Evolutionary conservation across 2,113 vertebrate species (phyloP), one percentile per base, ranked within the genome.

Genomic region (Pseudopipra pipra): DNA sequence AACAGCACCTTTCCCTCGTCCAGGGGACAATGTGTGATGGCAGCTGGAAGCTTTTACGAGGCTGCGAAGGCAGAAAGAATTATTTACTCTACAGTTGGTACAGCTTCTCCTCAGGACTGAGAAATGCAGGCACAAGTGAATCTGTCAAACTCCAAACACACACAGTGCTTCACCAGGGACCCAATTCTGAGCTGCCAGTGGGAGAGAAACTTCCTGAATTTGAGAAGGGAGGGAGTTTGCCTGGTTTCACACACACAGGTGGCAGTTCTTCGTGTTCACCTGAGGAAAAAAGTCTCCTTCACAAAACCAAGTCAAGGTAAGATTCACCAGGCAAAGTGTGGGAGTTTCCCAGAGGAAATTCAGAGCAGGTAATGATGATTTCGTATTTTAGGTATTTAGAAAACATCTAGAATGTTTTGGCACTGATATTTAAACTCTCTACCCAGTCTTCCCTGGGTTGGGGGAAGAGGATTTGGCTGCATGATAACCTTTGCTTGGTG

Each of bases 371-470:
- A 8, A 16, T 44, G 43, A 23, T 41, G 65, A 9, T 2, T 66
- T 58, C 75, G 28, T 71, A 3, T 20, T 79, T 58, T 68, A 75
- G 43, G 10, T 72, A 20, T 41, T 52, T 55, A 28, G 67, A 37
- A 62, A 67, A 49, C 22, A 16, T 19, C 67, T 10, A n/a, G 49
- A 27, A 58, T 49, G 9, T 39, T 30, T 89, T 54, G 58, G 75
- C 33, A 30, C 8, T n/a, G 41, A 8, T 63, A 51, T 51, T 80
- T 37, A 25, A 68, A 46, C 33, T 25, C 31, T 49, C 55, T 25
- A 2, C 28, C n/a, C 49, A 22, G 0, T 5, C 31, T 39, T 39
- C 28, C 27, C 8, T 3, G 41, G 11, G 21, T 0, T 52, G 25
- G 22, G 14, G 22, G 24, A 56, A 51, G 63, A 65, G n/a, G 63